These are phyloP conservation scores for Belonocnema kinseyi DNA, from an alignment of 1,140 invertebrate species.

Conservation along the genomic window DNA sequence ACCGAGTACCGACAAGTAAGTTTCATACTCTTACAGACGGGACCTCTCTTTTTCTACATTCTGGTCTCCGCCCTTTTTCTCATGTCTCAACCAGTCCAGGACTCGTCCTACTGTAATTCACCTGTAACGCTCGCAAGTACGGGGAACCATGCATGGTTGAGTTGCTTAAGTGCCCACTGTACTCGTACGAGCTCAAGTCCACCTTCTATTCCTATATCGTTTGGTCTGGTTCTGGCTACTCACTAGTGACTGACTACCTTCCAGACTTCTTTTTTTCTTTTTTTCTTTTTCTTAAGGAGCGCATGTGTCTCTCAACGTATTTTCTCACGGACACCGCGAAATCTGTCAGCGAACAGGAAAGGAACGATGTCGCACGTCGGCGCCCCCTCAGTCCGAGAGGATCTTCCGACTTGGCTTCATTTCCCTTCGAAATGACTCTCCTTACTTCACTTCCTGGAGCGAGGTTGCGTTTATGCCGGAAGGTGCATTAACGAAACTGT, in stretches of 20 bases:
- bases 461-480: background rate
- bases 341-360: constrained; percentile 13
- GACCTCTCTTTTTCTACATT: constrained; percentile 37
- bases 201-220: constrained; percentile 11
- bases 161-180: constrained; percentile 42
- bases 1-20: too few relatives aligned
- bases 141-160: constrained; percentile 60
- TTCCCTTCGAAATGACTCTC: background rate
- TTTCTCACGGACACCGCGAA: constrained; percentile 51
- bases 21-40: background rate
- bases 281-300: background rate
- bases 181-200: constrained; percentile 34
- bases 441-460: background rate
- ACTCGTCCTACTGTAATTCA: constrained; percentile 51
- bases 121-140: constrained; percentile 43
- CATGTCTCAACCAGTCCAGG: constrained; percentile 39
- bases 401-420: background rate
- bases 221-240: constrained; percentile 17
- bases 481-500: constrained; percentile 34
- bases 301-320: constrained; percentile 43
- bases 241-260: too few relatives aligned
- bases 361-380: constrained; percentile 14
- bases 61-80: constrained; percentile 40
- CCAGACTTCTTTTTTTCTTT: too few relatives aligned
- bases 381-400: background rate